Conservation (phyloP, 2,888 invertebrate species). For the Eurytoma californica region DNA sequence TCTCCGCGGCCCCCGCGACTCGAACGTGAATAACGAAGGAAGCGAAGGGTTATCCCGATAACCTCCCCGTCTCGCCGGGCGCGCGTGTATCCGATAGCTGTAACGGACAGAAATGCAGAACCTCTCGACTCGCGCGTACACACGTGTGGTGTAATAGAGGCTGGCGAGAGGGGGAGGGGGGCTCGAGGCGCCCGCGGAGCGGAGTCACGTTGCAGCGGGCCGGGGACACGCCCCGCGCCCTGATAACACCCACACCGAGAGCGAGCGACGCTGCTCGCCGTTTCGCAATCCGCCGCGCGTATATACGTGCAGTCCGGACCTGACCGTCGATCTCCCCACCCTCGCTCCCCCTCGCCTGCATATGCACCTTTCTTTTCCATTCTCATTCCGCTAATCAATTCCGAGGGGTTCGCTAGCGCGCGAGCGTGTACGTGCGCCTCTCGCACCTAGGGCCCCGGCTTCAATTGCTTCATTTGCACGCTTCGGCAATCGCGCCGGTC, state of each 20-base stretch:
- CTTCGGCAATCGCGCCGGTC: slow-evolving; percentile 25
- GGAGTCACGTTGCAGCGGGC: slow-evolving; percentile 54
- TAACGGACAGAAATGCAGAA: slow-evolving; percentile 41
- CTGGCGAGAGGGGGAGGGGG: background rate
- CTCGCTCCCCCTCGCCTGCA: background rate
- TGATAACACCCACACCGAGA: slow-evolving; percentile 74
- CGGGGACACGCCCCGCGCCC: slow-evolving; percentile 72
- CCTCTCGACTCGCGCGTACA: slow-evolving; percentile 3
- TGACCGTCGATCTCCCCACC: slow-evolving; percentile 20
- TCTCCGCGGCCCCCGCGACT: background rate
- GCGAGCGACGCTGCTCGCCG: slow-evolving; percentile 63
- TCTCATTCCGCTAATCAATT: slow-evolving; percentile 53
- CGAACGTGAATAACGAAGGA: slow-evolving; percentile 29
- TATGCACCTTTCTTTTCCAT: slow-evolving; percentile 53
- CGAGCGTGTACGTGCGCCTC: background rate
- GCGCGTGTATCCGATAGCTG: slow-evolving; percentile 46
- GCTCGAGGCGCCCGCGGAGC: slow-evolving; percentile 15
- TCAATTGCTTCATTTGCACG: slow-evolving; percentile 50
- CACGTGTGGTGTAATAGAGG: slow-evolving; percentile 46
- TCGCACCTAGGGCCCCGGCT: slow-evolving; percentile 29
- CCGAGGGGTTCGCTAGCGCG: slow-evolving; percentile 1
- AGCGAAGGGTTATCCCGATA: slow-evolving; percentile 48
- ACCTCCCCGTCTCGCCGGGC: slow-evolving; percentile 29
- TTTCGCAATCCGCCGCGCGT: slow-evolving; percentile 63
- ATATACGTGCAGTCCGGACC: slow-evolving; percentile 49